Evolutionary conservation across 1,140 invertebrate genomes (phyloP), one percentile per base, ranked within the genome.

Genomic region (Hormaphis cornu): DNA sequence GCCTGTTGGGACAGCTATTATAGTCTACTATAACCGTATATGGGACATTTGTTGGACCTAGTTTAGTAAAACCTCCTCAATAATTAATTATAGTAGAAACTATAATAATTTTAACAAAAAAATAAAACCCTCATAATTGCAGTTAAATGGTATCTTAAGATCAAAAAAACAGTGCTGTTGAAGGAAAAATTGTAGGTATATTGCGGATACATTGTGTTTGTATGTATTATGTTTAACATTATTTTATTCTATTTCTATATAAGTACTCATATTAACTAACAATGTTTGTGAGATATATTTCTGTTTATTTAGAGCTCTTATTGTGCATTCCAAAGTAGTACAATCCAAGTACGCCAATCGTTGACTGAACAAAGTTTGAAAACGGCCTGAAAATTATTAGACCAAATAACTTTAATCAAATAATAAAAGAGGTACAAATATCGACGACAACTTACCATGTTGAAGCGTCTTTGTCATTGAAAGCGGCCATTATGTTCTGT

Each of bases 321-420:
- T 35, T 66, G 7, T 66, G 26, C 28, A 66, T 44, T 16, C 61
- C 61, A 33, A 66, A 66, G 24, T 66, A 66, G 44, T 66, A 66
- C 9, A 66, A 44, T 20, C 61, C 61, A n/a, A 66, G 26, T 14
- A 66, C 44, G 3, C 61, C 61, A n/a, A 66, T 66, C 7, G 61
- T 18, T 30, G 61, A 66, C 12, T 66, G 61, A 22, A 66, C 61
- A 50, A 66, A 66, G 10, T 24, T 66, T 18, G 61, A 66, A 6
- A 66, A 66, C 50, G 61, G 61, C 61, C 61, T 66, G 26, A 28
- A 61, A 44, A 28, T 20, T 26, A 26, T 9, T 18, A 61, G 7
- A 0, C 42, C 5, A 33, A 33, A 33, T 6, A 6, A 33, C 9
- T 33, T 33, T 33, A n/a, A n/a, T 9, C 30, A 33, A 6, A 33